Conservation (phyloP, 35 echinoderm and acorn worm genomes). For the Holothuria glaberrima region DNA sequence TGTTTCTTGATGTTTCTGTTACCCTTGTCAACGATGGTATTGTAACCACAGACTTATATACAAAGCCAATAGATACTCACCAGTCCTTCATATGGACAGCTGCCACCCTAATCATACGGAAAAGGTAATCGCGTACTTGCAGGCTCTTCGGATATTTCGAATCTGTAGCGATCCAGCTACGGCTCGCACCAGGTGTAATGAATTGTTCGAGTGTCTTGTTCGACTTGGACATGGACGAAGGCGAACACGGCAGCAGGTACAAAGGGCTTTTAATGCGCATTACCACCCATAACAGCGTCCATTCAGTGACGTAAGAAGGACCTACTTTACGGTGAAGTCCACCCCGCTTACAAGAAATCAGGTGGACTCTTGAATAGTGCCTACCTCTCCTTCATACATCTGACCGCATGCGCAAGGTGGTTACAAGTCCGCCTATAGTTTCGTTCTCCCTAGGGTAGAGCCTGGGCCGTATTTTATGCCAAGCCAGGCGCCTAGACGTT, state of each 20-base stretch:
- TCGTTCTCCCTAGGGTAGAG: background rate
- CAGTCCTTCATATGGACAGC: conserved; percentile 8
- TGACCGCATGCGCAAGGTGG: background rate
- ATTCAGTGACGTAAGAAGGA: background rate
- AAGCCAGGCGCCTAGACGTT: background rate
- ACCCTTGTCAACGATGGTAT: background rate
- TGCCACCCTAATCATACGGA: conserved; percentile 21
- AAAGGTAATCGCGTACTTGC: background rate
- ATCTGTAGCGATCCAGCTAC: conserved; percentile 29
- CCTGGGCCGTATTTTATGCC: background rate
- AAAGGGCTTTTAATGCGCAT: background rate
- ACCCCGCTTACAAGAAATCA: background rate
- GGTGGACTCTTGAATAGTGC: background rate
- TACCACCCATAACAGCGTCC: background rate
- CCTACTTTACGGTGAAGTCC: background rate
- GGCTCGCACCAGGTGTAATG: background rate
- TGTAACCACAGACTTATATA: conserved; percentile 25
- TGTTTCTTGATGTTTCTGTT: conserved; percentile 8
- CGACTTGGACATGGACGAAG: background rate
- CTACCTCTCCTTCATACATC: background rate
- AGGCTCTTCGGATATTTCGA: background rate
- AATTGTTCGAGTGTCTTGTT: conserved; percentile 15
- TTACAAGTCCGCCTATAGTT: background rate
- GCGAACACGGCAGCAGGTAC: background rate
- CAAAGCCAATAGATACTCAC: conserved; percentile 40